A percentile compares a stretch with the other conserved stretches of the same genome.
Evolutionary conservation across 1,140 invertebrate genomes (phyloP).

Genomic region (Drosophila jambulina): DNA sequence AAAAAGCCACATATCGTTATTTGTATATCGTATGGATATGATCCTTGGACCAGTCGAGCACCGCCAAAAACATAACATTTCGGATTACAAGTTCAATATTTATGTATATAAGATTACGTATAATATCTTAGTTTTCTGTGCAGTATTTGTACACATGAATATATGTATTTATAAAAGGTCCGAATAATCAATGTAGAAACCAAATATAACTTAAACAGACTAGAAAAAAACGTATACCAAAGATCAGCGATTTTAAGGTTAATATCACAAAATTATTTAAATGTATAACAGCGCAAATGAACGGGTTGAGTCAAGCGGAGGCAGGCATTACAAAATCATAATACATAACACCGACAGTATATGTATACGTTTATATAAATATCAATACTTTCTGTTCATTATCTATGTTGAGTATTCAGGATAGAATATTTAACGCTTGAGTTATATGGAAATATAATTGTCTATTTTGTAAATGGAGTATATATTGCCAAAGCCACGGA

Average conservation of each 20-base stretch:
- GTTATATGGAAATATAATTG: slow-evolving; percentile 43
- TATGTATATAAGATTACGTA: slow-evolving; percentile 49
- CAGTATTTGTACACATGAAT: slow-evolving; percentile 66
- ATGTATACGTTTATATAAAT: slow-evolving; percentile 22
- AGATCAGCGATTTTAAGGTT: slow-evolving; percentile 44
- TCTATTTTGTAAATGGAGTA: slow-evolving; percentile 38
- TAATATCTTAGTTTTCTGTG: slow-evolving; percentile 69
- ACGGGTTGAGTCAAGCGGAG: slow-evolving; percentile 43
- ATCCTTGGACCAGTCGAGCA: slow-evolving; percentile 41
- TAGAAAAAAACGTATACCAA: slow-evolving; percentile 28
- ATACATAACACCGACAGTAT: slow-evolving; percentile 38
- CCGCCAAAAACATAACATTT: slow-evolving; percentile 38
- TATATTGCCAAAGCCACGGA: slow-evolving; percentile 43
- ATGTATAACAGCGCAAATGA: slow-evolving; percentile 53
- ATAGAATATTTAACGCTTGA: slow-evolving; percentile 63
- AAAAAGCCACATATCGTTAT: slow-evolving; percentile 24
- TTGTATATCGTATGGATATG: slow-evolving; percentile 44
- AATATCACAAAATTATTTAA: slow-evolving; percentile 48
- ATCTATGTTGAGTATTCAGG: slow-evolving; percentile 66
- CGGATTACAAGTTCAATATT: slow-evolving; percentile 38
- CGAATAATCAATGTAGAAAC: slow-evolving; percentile 30
- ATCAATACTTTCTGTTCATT: slow-evolving; percentile 55
- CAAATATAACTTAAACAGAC: slow-evolving; percentile 32
- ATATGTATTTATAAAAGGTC: slow-evolving; percentile 43
- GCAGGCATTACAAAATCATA: slow-evolving; percentile 45